These are phyloP conservation scores for Minunthozetes semirufus DNA, from an alignment of 2,888 invertebrate species.

Conservation along the genomic window DNA sequence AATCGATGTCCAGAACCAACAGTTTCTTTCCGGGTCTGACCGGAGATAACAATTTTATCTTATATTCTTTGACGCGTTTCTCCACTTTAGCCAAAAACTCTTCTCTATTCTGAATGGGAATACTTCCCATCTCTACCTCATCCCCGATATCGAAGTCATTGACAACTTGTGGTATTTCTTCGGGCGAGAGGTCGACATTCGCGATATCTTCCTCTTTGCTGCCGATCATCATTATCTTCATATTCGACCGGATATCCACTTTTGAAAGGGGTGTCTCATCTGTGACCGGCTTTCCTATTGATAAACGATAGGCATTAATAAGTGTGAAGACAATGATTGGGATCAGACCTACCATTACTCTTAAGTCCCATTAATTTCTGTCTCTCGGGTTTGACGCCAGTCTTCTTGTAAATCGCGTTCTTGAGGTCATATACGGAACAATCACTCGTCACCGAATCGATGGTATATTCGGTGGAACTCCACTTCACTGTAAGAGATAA, in stretches of 20 bases:
- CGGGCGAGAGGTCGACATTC: slow-evolving; percentile 55
- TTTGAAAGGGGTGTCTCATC: slow-evolving; percentile 69
- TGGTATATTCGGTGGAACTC: slow-evolving; percentile 81
- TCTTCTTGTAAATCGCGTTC: slow-evolving; percentile 73
- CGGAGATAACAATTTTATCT: slow-evolving; percentile 71
- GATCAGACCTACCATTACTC: slow-evolving; percentile 4
- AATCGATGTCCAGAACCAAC: slow-evolving; percentile 89
- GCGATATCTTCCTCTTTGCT: slow-evolving; percentile 84
- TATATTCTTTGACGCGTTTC: slow-evolving; percentile 72
- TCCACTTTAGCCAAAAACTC: slow-evolving; percentile 58
- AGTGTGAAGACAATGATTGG: not conserved
- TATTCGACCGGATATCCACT: slow-evolving; percentile 72
- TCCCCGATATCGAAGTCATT: slow-evolving; percentile 88
- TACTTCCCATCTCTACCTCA: slow-evolving; percentile 58
- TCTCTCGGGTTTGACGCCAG: slow-evolving; percentile 81
- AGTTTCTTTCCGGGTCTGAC: slow-evolving; percentile 78
- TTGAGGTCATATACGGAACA: slow-evolving; percentile 75
- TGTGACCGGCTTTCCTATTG: slow-evolving; percentile 70
- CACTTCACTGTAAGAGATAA: slow-evolving; percentile 69
- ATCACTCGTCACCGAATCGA: slow-evolving; percentile 60
- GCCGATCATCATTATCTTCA: slow-evolving; percentile 95
- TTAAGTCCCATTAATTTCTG: slow-evolving; percentile 90
- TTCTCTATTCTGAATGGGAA: slow-evolving; percentile 60
- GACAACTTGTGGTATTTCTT: slow-evolving; percentile 73
- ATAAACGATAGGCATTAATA: slow-evolving; percentile 23